Percentiles rank a stretch among this genome's conserved stretches.
Evolutionary conservation across 2,113 vertebrate species (phyloP).

Genomic region (Ptychochromis oligacanthus): DNA sequence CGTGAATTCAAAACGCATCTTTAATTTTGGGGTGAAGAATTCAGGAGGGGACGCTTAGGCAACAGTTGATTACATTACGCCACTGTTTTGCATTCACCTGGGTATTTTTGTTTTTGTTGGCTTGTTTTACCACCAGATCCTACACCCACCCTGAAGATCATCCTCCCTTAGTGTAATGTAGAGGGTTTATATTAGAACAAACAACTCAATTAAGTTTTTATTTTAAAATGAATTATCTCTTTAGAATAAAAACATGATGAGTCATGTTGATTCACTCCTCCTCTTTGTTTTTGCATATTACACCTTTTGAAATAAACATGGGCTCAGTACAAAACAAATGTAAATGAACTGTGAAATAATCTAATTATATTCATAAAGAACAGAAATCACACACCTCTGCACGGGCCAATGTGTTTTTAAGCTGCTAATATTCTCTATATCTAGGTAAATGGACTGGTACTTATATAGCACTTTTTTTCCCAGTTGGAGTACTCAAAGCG

Average conservation of each 20-base stretch:
- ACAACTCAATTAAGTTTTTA: neutral
- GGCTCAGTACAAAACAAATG: neutral
- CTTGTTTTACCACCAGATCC: neutral
- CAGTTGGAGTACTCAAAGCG: no score
- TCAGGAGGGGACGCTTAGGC: neutral
- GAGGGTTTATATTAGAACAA: neutral
- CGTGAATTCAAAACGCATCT: conserved; percentile 8
- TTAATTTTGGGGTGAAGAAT: neutral
- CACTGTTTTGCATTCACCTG: neutral
- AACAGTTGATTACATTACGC: neutral
- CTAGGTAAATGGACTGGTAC: no score
- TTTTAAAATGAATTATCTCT: neutral
- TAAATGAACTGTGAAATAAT: no score
- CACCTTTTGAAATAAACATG: neutral
- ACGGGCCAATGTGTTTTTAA: no score
- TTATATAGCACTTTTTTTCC: no score
- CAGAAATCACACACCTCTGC: no score
- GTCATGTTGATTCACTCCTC: neutral
- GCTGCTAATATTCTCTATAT: no score
- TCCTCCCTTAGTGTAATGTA: neutral
- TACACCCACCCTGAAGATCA: neutral
- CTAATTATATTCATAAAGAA: no score
- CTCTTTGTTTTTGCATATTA: neutral
- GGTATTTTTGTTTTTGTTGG: neutral
- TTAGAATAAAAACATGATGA: neutral